A percentile compares a stretch with the other conserved stretches of the same genome.
Conservation (phyloP, 1,140 invertebrate species). For the Calycopis cecrops region DNA sequence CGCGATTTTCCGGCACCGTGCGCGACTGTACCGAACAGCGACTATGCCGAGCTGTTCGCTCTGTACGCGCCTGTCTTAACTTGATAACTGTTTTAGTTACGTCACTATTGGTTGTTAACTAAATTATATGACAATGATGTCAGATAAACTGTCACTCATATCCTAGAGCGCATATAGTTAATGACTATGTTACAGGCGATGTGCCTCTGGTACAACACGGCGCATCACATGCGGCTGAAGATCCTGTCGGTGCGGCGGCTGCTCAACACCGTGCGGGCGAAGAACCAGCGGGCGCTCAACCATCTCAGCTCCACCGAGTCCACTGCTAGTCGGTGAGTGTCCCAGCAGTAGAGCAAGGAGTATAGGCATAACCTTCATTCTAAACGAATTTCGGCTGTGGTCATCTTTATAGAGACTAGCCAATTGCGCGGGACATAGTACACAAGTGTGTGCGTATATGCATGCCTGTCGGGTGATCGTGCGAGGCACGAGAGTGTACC, state of each 20-base stretch:
- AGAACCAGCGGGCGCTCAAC: constrained; percentile 23
- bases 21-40: no score
- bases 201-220: constrained; percentile 94
- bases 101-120: no score
- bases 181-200: constrained; percentile 80
- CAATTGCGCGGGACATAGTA: not conserved
- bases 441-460: not conserved
- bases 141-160: no score
- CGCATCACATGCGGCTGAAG: constrained; percentile 87
- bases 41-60: no score
- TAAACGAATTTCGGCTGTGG: not conserved
- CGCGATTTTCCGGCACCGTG: no score
- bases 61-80: no score
- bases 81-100: no score
- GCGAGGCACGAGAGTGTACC: no score
- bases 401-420: no score
- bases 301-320: constrained; percentile 34
- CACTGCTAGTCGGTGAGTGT: constrained; percentile 33
- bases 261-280: constrained; percentile 54
- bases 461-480: no score
- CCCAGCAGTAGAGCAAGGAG: not conserved
- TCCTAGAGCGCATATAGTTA: no score
- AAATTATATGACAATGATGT: no score
- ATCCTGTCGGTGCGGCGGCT: constrained; percentile 86
- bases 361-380: not conserved